These are phyloP conservation scores for Campylomormyrus numenius DNA, from an alignment of 2,113 vertebrate species.

Conservation along the genomic window DNA sequence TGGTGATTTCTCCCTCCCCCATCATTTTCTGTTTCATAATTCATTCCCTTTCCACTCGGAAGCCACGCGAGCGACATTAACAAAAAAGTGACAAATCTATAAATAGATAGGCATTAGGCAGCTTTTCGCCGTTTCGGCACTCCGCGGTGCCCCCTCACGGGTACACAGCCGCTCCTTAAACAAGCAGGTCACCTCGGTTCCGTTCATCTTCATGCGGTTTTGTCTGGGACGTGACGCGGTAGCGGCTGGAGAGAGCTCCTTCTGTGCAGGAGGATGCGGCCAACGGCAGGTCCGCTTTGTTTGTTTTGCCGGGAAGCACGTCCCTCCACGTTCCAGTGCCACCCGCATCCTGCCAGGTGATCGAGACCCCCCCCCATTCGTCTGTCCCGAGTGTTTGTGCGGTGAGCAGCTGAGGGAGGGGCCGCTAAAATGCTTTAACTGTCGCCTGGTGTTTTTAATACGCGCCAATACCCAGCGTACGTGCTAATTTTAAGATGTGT, in stretches of 20 bases:
- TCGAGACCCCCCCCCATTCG: conserved; percentile 44
- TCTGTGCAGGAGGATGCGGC: conserved; percentile 54
- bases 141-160: not conserved
- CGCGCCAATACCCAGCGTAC: too few relatives aligned
- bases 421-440: not conserved
- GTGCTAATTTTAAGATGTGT: not conserved
- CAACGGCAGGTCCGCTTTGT: conserved; percentile 42
- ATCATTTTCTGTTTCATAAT: not conserved
- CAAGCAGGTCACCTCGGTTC: conserved; percentile 48
- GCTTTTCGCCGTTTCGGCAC: conserved; percentile 31
- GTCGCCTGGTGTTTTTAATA: not conserved
- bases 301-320: conserved; percentile 36
- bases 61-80: not conserved
- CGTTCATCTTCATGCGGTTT: conserved; percentile 63
- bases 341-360: conserved; percentile 45
- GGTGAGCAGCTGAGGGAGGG: not conserved
- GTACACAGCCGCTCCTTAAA: conserved; percentile 29
- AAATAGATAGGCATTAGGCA: conserved; percentile 38
- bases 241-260: conserved; percentile 35
- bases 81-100: conserved; percentile 46
- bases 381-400: not conserved
- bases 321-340: conserved; percentile 39
- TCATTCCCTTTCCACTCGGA: not conserved
- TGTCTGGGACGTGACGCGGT: conserved; percentile 51
- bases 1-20: not conserved